These are phyloP conservation scores for Pyralis farinalis DNA, from an alignment of 2,888 invertebrate species.

Conservation along the genomic window DNA sequence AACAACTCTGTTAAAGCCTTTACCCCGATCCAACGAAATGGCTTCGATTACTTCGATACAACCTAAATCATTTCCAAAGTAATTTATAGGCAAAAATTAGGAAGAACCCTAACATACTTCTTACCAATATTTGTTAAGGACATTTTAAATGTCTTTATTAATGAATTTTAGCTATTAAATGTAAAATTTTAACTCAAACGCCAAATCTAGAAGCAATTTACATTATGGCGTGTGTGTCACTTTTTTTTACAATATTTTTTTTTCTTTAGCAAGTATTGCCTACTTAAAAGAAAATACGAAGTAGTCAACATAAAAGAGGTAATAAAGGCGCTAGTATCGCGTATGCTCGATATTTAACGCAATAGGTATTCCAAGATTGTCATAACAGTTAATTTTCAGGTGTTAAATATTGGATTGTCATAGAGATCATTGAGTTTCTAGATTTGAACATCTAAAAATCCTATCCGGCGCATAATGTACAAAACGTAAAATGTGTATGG, in stretches of 20 bases:
- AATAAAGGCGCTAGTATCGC: no score
- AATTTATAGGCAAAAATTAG: slow-evolving; percentile 32
- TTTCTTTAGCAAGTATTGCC: slow-evolving; percentile 27
- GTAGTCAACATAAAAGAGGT: no score
- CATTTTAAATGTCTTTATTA: slow-evolving; percentile 68
- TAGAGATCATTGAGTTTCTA: no score
- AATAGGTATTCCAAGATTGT: no score
- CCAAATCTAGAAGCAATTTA: slow-evolving; percentile 78
- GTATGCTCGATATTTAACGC: no score
- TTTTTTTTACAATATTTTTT: slow-evolving; percentile 63
- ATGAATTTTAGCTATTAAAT: slow-evolving; percentile 60
- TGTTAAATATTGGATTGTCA: no score
- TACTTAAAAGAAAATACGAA: no score
- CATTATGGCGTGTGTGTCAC: slow-evolving; percentile 82
- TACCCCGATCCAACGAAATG: slow-evolving; percentile 63
- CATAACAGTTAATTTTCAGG: no score
- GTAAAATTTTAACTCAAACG: slow-evolving; percentile 70
- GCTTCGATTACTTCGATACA: slow-evolving; percentile 73
- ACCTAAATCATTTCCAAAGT: slow-evolving; percentile 58
- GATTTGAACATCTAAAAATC: no score
- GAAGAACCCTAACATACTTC: slow-evolving; percentile 35
- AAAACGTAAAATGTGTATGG: no score
- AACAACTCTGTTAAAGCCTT: slow-evolving; percentile 41
- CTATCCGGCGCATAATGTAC: no score
- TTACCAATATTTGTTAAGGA: slow-evolving; percentile 70